A percentile compares a stretch with the other conserved stretches of the same genome.
These are phyloP conservation scores for Epinephelus cyanopodus DNA, from an alignment of 2,113 vertebrate genomes.

Conservation along the genomic window DNA sequence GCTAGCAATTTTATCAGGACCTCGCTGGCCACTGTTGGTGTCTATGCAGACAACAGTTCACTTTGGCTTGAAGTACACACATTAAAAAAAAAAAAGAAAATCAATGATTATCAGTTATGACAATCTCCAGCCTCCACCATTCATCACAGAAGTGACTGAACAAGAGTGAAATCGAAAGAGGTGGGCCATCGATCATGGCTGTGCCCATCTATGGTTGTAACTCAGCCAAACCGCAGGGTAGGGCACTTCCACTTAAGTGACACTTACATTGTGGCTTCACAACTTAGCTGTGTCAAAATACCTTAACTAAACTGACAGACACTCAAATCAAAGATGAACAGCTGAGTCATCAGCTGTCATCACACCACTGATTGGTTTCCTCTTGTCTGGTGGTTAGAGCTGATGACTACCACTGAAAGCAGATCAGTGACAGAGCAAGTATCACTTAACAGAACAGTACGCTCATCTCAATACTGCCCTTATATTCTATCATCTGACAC, in stretches of 20 bases:
- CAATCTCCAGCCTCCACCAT: neutral
- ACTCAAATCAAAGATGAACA: conserved; percentile 2
- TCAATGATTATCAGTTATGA: no score
- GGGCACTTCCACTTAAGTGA: conserved; percentile 19
- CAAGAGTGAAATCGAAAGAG: neutral
- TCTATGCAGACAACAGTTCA: neutral
- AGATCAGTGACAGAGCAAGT: neutral
- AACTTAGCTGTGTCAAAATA: neutral
- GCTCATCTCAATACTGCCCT: neutral
- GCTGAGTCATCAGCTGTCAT: conserved; percentile 4
- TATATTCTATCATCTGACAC: neutral
- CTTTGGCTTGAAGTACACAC: no score
- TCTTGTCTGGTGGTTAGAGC: neutral
- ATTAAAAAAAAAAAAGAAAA: no score
- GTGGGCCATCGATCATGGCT: neutral
- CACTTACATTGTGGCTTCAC: neutral
- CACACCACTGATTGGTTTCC: neutral
- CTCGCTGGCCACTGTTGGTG: no score
- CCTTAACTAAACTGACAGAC: neutral
- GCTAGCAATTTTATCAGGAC: no score
- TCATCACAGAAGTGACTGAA: neutral
- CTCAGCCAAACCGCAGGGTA: neutral
- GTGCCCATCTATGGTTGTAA: neutral
- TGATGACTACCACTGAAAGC: neutral
- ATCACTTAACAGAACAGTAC: neutral